Conservation (phyloP, 2,113 vertebrate genomes). For the Platichthys flesus region DNA sequence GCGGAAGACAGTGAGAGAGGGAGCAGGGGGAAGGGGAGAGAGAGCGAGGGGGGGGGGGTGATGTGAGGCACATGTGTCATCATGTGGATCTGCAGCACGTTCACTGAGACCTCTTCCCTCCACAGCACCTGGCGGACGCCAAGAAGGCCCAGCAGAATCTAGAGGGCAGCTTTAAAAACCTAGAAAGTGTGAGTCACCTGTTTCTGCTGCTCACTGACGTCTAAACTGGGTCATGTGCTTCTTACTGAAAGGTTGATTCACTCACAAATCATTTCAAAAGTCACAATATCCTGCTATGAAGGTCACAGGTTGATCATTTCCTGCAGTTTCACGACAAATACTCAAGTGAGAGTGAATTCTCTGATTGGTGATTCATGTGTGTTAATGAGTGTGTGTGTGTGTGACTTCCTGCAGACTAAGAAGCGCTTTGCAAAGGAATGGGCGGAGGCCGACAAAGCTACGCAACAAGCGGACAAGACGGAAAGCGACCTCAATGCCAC, state of each 20-base stretch:
- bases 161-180: constrained; percentile 85
- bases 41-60: not conserved
- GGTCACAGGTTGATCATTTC: not conserved
- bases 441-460: constrained; percentile 87
- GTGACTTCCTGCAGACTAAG: constrained; percentile 80
- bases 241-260: too few species aligned
- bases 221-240: not conserved
- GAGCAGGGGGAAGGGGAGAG: not conserved
- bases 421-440: constrained; percentile 90
- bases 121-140: constrained; percentile 84
- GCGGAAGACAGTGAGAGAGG: constrained; percentile 77
- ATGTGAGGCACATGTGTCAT: not conserved
- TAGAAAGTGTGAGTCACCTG: constrained; percentile 84
- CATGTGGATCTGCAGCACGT: not conserved
- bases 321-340: not conserved
- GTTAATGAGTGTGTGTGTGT: not conserved
- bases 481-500: constrained; percentile 85
- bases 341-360: not conserved
- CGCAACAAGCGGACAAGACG: constrained; percentile 82
- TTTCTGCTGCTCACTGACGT: not conserved
- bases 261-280: too few species aligned
- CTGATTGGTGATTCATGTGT: not conserved
- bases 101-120: constrained; percentile 19
- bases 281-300: too few species aligned
- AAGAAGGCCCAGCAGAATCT: constrained; percentile 89